Evolutionary conservation across 2,113 vertebrate species (phyloP).

Genomic region (Riparia riparia): DNA sequence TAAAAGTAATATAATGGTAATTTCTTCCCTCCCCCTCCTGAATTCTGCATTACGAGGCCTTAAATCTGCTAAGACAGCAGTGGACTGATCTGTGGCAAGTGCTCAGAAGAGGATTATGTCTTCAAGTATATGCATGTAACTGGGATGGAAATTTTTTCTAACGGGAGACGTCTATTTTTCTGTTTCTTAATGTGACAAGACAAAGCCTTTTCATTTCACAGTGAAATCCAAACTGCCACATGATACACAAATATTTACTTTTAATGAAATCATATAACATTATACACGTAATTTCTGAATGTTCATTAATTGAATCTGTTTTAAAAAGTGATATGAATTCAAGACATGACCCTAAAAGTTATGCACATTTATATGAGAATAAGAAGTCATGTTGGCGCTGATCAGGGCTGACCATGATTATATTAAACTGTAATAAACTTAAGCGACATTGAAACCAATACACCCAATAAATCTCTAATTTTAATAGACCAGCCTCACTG

Average conservation of each 20-base stretch:
- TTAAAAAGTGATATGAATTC: background rate
- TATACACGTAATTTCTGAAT: background rate
- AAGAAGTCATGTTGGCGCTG: background rate
- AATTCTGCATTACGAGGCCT: background rate
- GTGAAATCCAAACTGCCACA: background rate
- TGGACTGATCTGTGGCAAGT: background rate
- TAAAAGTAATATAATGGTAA: background rate
- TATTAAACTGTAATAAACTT: background rate
- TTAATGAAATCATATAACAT: background rate
- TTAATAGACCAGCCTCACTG: background rate
- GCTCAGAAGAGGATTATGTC: background rate
- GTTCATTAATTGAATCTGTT: background rate
- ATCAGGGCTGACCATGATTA: background rate
- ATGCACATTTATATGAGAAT: background rate
- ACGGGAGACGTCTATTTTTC: background rate
- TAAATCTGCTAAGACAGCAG: slow-evolving; percentile 2
- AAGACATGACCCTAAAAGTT: background rate
- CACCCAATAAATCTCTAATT: background rate
- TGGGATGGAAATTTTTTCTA: background rate
- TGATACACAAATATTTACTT: background rate
- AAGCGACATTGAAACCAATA: background rate
- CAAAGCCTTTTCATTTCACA: background rate
- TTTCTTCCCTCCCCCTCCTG: background rate
- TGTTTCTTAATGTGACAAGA: background rate
- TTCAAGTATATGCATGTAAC: background rate